These are phyloP conservation scores for Numenius phaeopus DNA, from an alignment of 2,797 vertebrate genomes.

Conservation along the genomic window DNA sequence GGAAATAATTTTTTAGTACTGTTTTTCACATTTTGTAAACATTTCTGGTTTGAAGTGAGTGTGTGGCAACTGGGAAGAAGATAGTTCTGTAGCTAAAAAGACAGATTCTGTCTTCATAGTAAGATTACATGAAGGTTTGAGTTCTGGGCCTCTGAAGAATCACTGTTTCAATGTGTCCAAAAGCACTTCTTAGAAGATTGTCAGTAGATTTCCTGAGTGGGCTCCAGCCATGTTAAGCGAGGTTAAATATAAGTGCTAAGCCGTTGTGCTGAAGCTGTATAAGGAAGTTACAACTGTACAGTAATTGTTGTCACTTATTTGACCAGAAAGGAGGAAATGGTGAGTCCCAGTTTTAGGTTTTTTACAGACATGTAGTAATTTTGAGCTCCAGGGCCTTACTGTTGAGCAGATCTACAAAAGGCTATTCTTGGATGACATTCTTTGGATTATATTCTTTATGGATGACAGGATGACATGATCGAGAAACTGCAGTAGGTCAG, in stretches of 20 bases:
- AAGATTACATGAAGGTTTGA: not conserved
- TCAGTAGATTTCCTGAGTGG: not conserved
- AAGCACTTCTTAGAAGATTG: not conserved
- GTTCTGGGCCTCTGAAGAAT: not conserved
- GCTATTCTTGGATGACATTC: not conserved
- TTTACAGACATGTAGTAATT: not conserved
- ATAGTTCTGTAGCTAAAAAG: not conserved
- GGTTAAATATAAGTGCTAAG: not conserved
- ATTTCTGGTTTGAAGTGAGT: not conserved
- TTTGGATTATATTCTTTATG: not conserved
- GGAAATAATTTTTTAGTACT: not conserved
- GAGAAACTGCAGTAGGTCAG: not conserved
- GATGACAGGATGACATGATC: not conserved
- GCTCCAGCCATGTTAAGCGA: not conserved
- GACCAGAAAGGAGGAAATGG: not conserved
- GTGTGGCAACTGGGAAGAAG: not conserved
- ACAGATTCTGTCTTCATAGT: not conserved
- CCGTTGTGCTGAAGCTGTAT: not conserved
- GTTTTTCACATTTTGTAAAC: not conserved
- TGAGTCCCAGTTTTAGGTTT: not conserved
- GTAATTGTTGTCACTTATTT: not conserved
- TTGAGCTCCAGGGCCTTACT: not conserved
- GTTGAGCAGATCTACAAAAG: not conserved
- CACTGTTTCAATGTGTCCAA: not conserved
- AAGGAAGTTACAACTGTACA: not conserved